Base-by-base conservation (phyloP, 2,888 invertebrate species). In the Agonum fuliginosum region DNA sequence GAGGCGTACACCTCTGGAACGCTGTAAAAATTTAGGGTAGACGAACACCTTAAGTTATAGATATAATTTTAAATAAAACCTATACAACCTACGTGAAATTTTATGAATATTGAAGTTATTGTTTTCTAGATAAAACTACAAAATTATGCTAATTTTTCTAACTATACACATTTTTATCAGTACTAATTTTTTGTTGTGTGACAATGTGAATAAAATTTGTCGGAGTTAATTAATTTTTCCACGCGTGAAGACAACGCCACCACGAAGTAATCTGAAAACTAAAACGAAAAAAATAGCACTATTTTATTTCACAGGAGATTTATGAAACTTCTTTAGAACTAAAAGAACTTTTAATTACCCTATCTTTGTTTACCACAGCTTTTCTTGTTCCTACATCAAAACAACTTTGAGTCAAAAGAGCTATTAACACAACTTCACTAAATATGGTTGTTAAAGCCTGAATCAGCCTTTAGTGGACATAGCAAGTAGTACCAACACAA, bases 281-380 rank as follows among this genome's bases (percentile, higher is more conserved):
- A 2, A 30, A 8, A 3, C n/a, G 37, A n/a, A 37, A 37, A 37
- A 37, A 37, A 37, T 37, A 10, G 6, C 30, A 30, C 30, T 1
- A 30, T 2, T 30, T 5, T 12, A 37, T 37, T 37, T 37, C 37
- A 37, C 37, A 37, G 3, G 12, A 37, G 37, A 37, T 37, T 37
- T 37, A 37, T 37, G 37, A 37, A 37, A 3, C n/a, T 37, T 37
- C 37, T 37, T 37, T 37, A 37, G 37, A 37, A 37, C 37, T 37
- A 37, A 37, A n/a, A 37, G 37, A 37, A 37, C 37, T 37, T 37
- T 37, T 37, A 37, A 37, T 37, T 37, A 37, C 37, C n/a, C n/a
- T 37, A 37, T 37, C 37, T 37, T 37, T 37, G 37, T 37, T 37
- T 37, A 5, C 37, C 3, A 12, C 1, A 12, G 37, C 37, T 37